Percentiles rank a stretch among this genome's conserved stretches.
Conservation (phyloP, 2,888 invertebrate species). For the Folsomia manolachei region DNA sequence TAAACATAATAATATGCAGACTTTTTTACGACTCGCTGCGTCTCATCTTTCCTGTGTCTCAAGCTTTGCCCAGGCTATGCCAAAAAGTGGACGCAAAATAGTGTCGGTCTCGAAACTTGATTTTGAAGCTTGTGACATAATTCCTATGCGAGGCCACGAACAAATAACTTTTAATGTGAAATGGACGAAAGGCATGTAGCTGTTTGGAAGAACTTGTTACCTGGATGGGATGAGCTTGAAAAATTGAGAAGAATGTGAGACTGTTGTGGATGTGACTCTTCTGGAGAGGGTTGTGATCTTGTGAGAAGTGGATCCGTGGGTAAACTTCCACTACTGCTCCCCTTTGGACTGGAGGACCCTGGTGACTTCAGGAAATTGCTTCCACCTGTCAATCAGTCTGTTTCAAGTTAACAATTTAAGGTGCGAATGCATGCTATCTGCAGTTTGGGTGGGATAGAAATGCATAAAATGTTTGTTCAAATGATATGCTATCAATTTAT, state of each 20-base stretch:
- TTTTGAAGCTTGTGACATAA: no score
- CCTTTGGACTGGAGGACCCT: background rate
- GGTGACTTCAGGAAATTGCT: constrained; percentile 6
- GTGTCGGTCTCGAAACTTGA: background rate
- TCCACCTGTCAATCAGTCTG: constrained; percentile 3
- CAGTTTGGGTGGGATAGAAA: no score
- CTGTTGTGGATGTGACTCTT: background rate
- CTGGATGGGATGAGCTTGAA: background rate
- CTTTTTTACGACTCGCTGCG: background rate
- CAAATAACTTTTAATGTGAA: no score
- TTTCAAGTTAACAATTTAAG: background rate
- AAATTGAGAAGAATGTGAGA: background rate
- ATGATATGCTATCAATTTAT: no score
- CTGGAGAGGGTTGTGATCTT: background rate
- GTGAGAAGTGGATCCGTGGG: background rate
- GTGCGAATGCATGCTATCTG: no score
- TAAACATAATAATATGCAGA: no score
- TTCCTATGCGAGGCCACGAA: background rate
- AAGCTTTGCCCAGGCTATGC: background rate
- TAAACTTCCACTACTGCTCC: background rate
- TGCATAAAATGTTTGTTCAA: no score
- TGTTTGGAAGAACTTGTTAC: background rate
- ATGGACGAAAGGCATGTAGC: background rate
- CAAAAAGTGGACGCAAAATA: background rate
- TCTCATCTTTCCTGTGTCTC: background rate